Conservation (phyloP, 2,797 vertebrate genomes). For the Anabas testudineus region DNA sequence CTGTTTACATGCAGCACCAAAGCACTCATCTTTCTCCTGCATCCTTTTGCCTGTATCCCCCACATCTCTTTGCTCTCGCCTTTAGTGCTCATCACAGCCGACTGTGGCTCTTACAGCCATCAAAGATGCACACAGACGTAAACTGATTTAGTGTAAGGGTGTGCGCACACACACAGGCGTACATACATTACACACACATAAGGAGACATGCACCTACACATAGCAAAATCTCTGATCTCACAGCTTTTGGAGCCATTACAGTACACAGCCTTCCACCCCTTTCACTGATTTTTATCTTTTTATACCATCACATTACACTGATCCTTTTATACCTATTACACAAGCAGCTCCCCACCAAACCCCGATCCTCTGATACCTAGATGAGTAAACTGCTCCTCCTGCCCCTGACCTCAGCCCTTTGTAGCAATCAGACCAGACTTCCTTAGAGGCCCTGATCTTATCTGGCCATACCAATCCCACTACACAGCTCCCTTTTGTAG, state of each 20-base stretch:
- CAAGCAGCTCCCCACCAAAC: constrained; percentile 72
- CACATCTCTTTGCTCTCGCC: constrained; percentile 41
- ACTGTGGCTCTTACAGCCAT: constrained; percentile 49
- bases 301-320: constrained; percentile 83
- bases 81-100: constrained; percentile 55
- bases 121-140: constrained; percentile 58
- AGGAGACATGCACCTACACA: constrained; percentile 48
- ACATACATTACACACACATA: constrained; percentile 32
- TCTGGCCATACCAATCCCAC: constrained; percentile 79
- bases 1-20: constrained; percentile 82
- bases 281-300: constrained; percentile 83
- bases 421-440: constrained; percentile 85
- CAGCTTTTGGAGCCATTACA: constrained; percentile 80
- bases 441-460: constrained; percentile 84
- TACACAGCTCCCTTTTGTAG: constrained; percentile 82
- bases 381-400: constrained; percentile 81
- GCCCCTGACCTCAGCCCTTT: constrained; percentile 84
- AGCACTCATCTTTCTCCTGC: constrained; percentile 62
- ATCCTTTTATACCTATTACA: constrained; percentile 85
- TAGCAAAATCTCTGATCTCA: constrained; percentile 77
- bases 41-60: constrained; percentile 56
- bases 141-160: constrained; percentile 37
- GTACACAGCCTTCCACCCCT: constrained; percentile 70
- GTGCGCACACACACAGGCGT: constrained; percentile 28
- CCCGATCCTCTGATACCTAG: constrained; percentile 83